Percentiles rank a stretch among this genome's conserved stretches.
Evolutionary conservation across 2,797 vertebrate genomes (phyloP).

Genomic region (Oceanodroma leucorhoa): DNA sequence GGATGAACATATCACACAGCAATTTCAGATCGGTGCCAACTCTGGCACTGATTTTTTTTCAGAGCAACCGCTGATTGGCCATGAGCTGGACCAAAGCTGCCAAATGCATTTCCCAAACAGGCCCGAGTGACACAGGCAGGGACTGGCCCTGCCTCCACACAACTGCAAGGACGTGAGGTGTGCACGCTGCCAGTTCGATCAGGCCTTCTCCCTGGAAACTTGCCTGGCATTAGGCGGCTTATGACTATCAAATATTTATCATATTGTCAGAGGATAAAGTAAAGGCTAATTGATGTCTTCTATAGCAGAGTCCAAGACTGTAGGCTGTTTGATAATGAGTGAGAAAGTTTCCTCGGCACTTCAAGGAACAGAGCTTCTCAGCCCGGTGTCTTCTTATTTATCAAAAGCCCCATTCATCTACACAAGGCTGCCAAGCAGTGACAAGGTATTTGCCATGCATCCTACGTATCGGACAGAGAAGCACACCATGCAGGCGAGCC

Average conservation of each 20-base stretch:
- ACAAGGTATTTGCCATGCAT: background rate
- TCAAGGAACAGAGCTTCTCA: background rate
- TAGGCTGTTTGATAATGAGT: background rate
- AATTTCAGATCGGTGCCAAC: background rate
- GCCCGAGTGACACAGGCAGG: background rate
- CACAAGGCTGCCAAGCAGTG: background rate
- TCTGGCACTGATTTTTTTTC: background rate
- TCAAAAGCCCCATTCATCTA: background rate
- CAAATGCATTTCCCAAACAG: background rate
- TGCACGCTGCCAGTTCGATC: rapidly evolving
- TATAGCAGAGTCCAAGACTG: background rate
- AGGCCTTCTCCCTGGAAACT: background rate
- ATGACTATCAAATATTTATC: constrained; percentile 14
- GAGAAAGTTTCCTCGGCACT: background rate
- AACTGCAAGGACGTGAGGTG: background rate
- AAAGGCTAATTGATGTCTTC: background rate
- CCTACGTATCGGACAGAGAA: background rate
- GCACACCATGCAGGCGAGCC: rapidly evolving
- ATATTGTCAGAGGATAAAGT: background rate
- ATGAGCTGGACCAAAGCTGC: background rate
- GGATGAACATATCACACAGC: background rate
- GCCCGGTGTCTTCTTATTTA: background rate
- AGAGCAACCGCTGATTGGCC: background rate
- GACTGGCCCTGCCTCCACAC: background rate
- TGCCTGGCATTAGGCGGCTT: background rate